Percentiles rank a stretch among this genome's conserved stretches.
These are phyloP conservation scores for Gulo gulo DNA, from an alignment of 2,113 vertebrate genomes.

Conservation along the genomic window DNA sequence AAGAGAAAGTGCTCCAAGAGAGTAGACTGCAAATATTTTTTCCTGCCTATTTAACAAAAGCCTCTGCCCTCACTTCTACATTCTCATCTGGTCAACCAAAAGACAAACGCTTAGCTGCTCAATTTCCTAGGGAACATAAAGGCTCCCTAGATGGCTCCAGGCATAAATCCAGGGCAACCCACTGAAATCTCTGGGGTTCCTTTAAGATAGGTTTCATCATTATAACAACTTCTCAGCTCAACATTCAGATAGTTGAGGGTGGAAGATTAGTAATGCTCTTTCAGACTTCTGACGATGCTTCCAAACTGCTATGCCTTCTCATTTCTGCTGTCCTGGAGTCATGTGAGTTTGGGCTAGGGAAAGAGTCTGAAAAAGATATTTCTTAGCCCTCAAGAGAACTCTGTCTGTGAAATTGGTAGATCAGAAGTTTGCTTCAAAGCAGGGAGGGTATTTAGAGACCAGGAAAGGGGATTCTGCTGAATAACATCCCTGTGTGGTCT, in stretches of 20 bases:
- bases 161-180: not conserved
- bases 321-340: not conserved
- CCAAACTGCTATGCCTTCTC: not conserved
- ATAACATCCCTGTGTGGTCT: not conserved
- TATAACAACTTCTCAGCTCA: not conserved
- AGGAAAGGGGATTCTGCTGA: not conserved
- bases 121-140: constrained; percentile 10
- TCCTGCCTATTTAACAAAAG: not conserved
- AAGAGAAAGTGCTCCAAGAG: not conserved
- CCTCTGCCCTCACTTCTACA: not conserved
- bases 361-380: not conserved
- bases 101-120: not conserved
- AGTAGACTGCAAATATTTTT: not conserved
- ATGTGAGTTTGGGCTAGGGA: constrained; percentile 46
- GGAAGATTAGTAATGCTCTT: not conserved
- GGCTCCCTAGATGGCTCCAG: not conserved
- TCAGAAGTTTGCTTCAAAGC: not conserved
- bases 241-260: not conserved
- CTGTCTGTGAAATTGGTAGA: not conserved
- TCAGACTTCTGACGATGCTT: not conserved
- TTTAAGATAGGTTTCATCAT: not conserved
- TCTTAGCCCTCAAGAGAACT: not conserved
- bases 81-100: not conserved
- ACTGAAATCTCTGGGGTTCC: not conserved
- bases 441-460: not conserved